These are phyloP conservation scores for Pempheris klunzingeri DNA, from an alignment of 2,797 vertebrate genomes.

Conservation along the genomic window DNA sequence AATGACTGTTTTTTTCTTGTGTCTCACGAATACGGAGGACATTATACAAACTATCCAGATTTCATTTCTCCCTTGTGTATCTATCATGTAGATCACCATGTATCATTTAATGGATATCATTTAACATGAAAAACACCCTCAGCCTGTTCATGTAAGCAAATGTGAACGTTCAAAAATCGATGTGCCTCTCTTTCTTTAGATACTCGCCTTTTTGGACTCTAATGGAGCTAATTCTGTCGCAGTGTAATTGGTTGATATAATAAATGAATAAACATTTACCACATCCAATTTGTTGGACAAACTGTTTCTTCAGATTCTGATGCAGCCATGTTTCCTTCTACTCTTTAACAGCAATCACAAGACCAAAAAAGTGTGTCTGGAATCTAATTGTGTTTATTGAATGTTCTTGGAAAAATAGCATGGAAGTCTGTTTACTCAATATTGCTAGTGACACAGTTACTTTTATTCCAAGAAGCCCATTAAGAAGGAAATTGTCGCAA, in stretches of 20 bases:
- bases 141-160: conserved; percentile 53
- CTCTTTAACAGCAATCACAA: conserved; percentile 61
- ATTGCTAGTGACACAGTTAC: background rate
- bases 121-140: conserved; percentile 61
- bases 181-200: conserved; percentile 62
- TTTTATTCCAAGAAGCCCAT: conserved; percentile 9
- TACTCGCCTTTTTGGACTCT: conserved; percentile 53
- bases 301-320: conserved; percentile 78
- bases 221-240: conserved; percentile 78
- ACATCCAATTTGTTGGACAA: conserved; percentile 83
- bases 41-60: conserved; percentile 82
- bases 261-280: conserved; percentile 77
- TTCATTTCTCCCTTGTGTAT: conserved; percentile 77
- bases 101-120: conserved; percentile 55
- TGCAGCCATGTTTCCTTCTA: conserved; percentile 67
- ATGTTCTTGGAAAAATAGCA: conserved; percentile 23
- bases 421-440: conserved; percentile 18
- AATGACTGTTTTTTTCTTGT: conserved; percentile 82
- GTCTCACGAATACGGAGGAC: conserved; percentile 72
- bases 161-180: conserved; percentile 59
- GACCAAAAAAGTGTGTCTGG: conserved; percentile 29
- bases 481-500: conserved; percentile 21
- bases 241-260: conserved; percentile 79
- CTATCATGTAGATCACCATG: conserved; percentile 58
- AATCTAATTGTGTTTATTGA: conserved; percentile 49